Base-by-base conservation (phyloP, 2,113 vertebrate species). In the Eublepharis macularius region DNA sequence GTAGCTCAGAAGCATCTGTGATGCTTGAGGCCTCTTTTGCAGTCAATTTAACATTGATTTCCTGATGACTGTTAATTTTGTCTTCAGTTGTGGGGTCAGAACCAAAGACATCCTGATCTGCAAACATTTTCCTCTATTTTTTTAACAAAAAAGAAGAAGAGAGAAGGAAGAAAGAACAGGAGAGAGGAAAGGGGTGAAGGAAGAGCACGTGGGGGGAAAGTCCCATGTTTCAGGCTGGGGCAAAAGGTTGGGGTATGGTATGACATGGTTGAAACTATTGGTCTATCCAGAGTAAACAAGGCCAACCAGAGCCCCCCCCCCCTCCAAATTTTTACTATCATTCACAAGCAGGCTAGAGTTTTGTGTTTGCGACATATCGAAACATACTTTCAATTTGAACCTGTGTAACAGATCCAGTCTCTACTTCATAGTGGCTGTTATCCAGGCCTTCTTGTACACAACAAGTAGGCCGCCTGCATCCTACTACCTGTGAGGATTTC, bases 161-260 rank as follows among this genome's bases (percentile, higher is more conserved):
- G 34, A 9, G 17, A 26, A 3, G 4, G 14, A 29, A 32, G 4
- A 3, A 2, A 9, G 26, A 45, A 16, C 4, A 36, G 10, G 1
- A 32, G 70, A 21, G 47, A 47, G 32, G 26, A 47, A 88, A 43
- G 16, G 75, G 85, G 74, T 39, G 7, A 10, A 41, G 8, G 41
- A 39, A 17, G 6, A 16, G n/a, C 32, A 16, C 11, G 4, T 51
- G 49, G 49, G 49, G 49, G 10, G 10, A 51, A 57, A 29, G 24
- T 45, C 12, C 26, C 12, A 16, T 74, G 41, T 74, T 74, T 29
- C 41, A 74, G 72, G 26, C 14, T 74, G 72, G 41, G 21, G 41
- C 72, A 45, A 47, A 39, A 74, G 72, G 26, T 17, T 9, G 26
- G 19, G 24, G 16, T n/a, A 69, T n/a, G n/a, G 32, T 47, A 12